Percentiles rank a stretch among this genome's conserved stretches.
phyloP scores from a whole-genome alignment of 2,113 vertebrate genomes.

The Megaceryle torquata region DNA sequence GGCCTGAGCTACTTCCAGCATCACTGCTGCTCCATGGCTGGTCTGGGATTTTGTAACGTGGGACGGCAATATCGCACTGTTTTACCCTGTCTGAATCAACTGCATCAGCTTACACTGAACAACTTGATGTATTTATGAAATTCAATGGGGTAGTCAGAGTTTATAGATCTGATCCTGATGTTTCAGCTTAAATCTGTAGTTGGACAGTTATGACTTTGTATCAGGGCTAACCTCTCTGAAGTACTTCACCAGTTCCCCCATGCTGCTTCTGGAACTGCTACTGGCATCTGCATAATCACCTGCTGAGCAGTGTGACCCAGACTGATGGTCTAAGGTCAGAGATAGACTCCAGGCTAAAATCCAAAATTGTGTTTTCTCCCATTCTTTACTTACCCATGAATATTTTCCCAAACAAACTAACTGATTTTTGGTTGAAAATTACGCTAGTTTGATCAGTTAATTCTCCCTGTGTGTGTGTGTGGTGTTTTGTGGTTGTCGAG shows the following conservation, averaged over 20 bases:
- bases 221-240: neutral
- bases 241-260: accelerated
- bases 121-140: neutral
- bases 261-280: neutral
- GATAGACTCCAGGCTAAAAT: neutral
- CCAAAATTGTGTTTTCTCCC: neutral
- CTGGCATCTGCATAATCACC: no score
- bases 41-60: neutral
- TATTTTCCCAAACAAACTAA: neutral
- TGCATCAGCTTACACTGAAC: neutral
- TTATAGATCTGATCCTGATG: neutral
- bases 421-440: neutral
- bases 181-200: neutral
- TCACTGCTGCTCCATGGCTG: neutral
- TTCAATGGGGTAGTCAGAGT: neutral
- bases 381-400: neutral
- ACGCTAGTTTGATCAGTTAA: neutral
- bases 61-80: neutral
- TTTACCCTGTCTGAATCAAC: neutral
- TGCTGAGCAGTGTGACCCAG: neutral
- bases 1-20: neutral
- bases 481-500: neutral
- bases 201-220: neutral
- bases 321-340: neutral
- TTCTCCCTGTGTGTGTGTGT: neutral